Evolutionary conservation across 2,888 invertebrate genomes (phyloP), one percentile per base, ranked within the genome.

Genomic region (Dicranocentrus wangi): DNA sequence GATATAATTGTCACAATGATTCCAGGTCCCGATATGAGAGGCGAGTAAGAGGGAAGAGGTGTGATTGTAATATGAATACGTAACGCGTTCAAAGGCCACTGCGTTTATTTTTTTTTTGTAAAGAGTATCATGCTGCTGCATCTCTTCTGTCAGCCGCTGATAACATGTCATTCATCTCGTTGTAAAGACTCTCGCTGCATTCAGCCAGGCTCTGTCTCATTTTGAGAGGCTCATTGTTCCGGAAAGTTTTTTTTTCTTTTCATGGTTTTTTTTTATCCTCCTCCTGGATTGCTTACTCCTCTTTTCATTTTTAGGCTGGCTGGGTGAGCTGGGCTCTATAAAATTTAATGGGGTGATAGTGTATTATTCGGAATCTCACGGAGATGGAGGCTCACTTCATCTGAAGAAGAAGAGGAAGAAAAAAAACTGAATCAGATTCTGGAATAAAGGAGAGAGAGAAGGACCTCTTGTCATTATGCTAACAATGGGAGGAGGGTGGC

Each of bases 401-500:
- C n/a, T n/a, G n/a, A n/a, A n/a, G n/a, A n/a, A n/a, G n/a, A n/a
- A n/a, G n/a, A n/a, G n/a, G n/a, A n/a, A n/a, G n/a, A n/a, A n/a
- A n/a, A n/a, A n/a, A n/a, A n/a, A n/a, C n/a, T n/a, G n/a, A n/a
- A 60, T 10, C n/a, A 17, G 17, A 10, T 32, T 61, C 61, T 61
- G 23, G 61, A 61, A 61, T 58, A 32, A 61, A 17, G 27, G 27
- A 63, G 1, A 28, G 51, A 63, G 23, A 17, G 70, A 65, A 47
- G n/a, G 55, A 71, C 78, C 65, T 60, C 78, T 42, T 65, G 42
- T 71, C 61, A 63, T 78, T 47, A 47, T 70, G 55, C 71, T 78
- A 70, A 78, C 78, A 78, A 78, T 65, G 51, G 71, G 55, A 71
- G 71, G 78, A 78, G 78, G 78, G 78, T 78, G 78, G 78, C 78